These are phyloP conservation scores for Menidia beryllina DNA, from an alignment of 2,113 vertebrate species.

Conservation along the genomic window DNA sequence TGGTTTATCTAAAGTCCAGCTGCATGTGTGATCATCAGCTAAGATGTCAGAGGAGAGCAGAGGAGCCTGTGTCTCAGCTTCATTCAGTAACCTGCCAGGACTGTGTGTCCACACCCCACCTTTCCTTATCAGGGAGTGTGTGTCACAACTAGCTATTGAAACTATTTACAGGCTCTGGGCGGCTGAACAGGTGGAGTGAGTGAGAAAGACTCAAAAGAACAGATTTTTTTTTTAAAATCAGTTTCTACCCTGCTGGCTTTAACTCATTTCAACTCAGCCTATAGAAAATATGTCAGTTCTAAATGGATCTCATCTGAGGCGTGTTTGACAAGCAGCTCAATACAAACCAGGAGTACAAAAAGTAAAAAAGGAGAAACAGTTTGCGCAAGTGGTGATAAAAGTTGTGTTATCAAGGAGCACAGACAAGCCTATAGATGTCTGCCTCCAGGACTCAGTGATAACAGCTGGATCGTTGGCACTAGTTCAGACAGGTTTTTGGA, in stretches of 20 bases:
- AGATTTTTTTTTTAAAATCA: background rate
- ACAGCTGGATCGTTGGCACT: slow-evolving; percentile 2
- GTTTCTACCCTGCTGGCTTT: too few species aligned
- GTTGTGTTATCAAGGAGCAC: slow-evolving; percentile 28
- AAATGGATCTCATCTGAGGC: background rate
- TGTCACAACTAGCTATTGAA: background rate
- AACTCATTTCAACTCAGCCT: too few species aligned
- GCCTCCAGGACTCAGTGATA: background rate
- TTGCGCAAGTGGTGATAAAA: slow-evolving; percentile 22
- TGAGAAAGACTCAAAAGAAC: slow-evolving; percentile 4
- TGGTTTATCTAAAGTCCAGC: slow-evolving; percentile 5
- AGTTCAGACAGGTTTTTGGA: slow-evolving; percentile 2
- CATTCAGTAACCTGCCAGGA: slow-evolving; percentile 13
- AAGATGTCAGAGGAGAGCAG: slow-evolving; percentile 17
- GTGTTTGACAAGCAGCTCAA: background rate
- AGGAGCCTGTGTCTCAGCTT: slow-evolving; percentile 26
- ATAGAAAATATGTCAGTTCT: too few species aligned
- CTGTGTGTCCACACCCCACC: slow-evolving; percentile 49
- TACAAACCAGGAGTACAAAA: background rate
- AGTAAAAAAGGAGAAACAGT: background rate
- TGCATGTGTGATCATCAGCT: slow-evolving; percentile 27
- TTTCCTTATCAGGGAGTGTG: slow-evolving; percentile 33
- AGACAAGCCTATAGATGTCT: slow-evolving; percentile 35
- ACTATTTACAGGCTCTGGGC: slow-evolving; percentile 30
- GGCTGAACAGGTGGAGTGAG: slow-evolving; percentile 46